phyloP scores from a whole-genome alignment of 2,113 vertebrate genomes.

The Argyrosomus japonicus region DNA sequence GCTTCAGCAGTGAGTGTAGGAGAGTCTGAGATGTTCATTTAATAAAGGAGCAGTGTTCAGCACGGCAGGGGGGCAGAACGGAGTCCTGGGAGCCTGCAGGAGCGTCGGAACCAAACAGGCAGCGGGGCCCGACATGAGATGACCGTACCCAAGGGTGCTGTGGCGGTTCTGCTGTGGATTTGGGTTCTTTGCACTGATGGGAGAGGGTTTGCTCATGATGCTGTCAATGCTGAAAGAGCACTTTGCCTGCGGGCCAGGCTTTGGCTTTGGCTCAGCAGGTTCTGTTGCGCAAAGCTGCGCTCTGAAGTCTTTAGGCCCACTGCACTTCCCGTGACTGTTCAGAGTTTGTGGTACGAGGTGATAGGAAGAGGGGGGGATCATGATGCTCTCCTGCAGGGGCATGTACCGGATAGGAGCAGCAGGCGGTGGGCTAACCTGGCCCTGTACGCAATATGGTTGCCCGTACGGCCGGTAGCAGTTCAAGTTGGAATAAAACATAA shows the following conservation, averaged over 20 bases:
- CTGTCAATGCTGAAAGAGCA: constrained; percentile 89
- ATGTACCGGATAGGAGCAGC: constrained; percentile 72
- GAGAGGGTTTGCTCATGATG: constrained; percentile 82
- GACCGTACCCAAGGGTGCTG: constrained; percentile 56
- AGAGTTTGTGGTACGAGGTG: constrained; percentile 58
- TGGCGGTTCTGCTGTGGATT: constrained; percentile 32
- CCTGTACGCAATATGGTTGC: constrained; percentile 76
- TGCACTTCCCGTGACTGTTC: constrained; percentile 51
- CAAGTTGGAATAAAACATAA: constrained; percentile 81
- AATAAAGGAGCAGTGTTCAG: constrained; percentile 61
- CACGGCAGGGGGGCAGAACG: constrained; percentile 57
- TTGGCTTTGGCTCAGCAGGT: constrained; percentile 37
- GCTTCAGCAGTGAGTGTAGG: constrained; percentile 76
- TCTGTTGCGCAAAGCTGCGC: constrained; percentile 52
- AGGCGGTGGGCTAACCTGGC: constrained; percentile 67
- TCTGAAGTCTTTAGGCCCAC: constrained; percentile 58
- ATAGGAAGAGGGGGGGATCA: constrained; percentile 70
- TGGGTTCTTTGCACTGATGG: constrained; percentile 18
- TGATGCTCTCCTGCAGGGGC: constrained; percentile 73
- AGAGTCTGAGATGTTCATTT: constrained; percentile 65
- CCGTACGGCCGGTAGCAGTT: constrained; percentile 79
- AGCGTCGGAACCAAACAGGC: constrained; percentile 76
- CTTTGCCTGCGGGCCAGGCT: constrained; percentile 63
- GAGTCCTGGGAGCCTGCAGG: constrained; percentile 71
- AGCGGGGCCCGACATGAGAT: constrained; percentile 62